Percentiles rank a stretch among this genome's conserved stretches.
Conservation (phyloP, 2,888 invertebrate species). For the Teleogryllus oceanicus region DNA sequence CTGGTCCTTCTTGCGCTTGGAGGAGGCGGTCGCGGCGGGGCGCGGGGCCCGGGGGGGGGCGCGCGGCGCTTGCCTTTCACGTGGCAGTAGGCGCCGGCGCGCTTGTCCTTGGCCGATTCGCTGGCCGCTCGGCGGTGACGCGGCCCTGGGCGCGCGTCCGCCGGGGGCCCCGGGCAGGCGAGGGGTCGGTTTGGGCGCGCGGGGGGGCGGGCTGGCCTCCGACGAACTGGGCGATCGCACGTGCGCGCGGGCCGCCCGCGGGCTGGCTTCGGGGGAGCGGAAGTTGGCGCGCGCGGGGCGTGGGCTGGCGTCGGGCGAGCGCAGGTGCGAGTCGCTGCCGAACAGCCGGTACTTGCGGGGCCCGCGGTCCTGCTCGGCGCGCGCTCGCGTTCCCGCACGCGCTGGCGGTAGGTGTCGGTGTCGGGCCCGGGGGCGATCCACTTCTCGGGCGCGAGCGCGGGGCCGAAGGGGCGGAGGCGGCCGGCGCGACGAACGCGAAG, state of each 20-base stretch:
- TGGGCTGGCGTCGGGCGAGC: slow-evolving; percentile 26
- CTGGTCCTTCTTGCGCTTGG: slow-evolving; percentile 9
- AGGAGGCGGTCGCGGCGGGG: slow-evolving; percentile 40
- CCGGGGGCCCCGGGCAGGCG: slow-evolving; percentile 39
- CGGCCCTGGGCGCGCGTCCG: slow-evolving; percentile 32
- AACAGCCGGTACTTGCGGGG: slow-evolving; percentile 63
- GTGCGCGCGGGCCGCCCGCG: slow-evolving; percentile 44
- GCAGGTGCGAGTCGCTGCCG: slow-evolving; percentile 43
- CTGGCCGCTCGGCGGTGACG: slow-evolving; percentile 58
- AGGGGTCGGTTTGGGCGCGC: slow-evolving; percentile 41
- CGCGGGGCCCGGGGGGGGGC: slow-evolving; percentile 57
- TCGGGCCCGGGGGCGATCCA: slow-evolving; percentile 56
- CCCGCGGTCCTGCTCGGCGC: slow-evolving; percentile 57
- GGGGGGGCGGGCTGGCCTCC: slow-evolving; percentile 35
- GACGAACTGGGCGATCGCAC: too few relatives aligned
- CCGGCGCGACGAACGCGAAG: slow-evolving; percentile 64
- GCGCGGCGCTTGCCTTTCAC: slow-evolving; percentile 74
- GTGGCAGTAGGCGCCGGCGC: slow-evolving; percentile 58
- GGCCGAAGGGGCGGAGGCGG: slow-evolving; percentile 49
- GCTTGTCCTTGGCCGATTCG: slow-evolving; percentile 58
- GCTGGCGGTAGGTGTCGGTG: slow-evolving; percentile 61
- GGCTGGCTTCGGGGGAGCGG: slow-evolving; percentile 39
- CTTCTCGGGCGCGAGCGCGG: slow-evolving; percentile 47
- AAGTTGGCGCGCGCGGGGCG: slow-evolving; percentile 27
- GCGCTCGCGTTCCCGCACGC: slow-evolving; percentile 58